Base-by-base conservation (phyloP, 2,113 vertebrate species). In the Orcinus orca region DNA sequence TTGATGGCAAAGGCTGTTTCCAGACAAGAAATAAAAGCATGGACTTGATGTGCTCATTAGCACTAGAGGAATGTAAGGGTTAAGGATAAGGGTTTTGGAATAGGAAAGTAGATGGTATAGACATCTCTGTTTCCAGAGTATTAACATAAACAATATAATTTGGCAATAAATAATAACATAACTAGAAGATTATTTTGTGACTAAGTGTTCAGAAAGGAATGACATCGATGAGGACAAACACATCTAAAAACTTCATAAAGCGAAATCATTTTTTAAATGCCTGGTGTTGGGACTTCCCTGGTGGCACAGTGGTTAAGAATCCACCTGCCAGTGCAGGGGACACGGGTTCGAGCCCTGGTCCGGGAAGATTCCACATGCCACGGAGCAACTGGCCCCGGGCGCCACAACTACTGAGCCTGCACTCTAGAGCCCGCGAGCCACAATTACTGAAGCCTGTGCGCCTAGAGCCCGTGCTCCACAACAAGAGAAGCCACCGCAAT, bases 1-100 rank as follows among this genome's bases (percentile, higher is more conserved):
- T 29, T 68, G 47, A 85, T 12, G 7, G 31, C 26, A 92, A 92
- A 92, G 36, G 53, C 8, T 77, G 12, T 76, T 5, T 6, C 13
- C n/a, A 87, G 17, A 71, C 3, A 95, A 82, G 9, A 95, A 97
- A 93, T 58, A 60, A 95, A 71, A 88, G 70, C 21, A 68, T 31
- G 68, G 44, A 62, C 11, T 70, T 44, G 23, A 65, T 26, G 15
- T 33, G 55, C 47, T 96, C 60, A 5, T 73, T 67, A 85, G 53
- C 20, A 47, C 11, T 63, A 65, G 36, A 73, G 21, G 31, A 68
- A 31, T 96, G 0, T 23, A 89, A 89, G 58, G 63, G 5, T 88
- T 92, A 92, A 9, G 6, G 33, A 18, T 89, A 97, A 82, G n/a
- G 58, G 23, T 93, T 90, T 7, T 73, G 31, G 13, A 88, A 97